Base-by-base conservation (phyloP, 2,888 invertebrate species). In the Didymodactylos carnosus region DNA sequence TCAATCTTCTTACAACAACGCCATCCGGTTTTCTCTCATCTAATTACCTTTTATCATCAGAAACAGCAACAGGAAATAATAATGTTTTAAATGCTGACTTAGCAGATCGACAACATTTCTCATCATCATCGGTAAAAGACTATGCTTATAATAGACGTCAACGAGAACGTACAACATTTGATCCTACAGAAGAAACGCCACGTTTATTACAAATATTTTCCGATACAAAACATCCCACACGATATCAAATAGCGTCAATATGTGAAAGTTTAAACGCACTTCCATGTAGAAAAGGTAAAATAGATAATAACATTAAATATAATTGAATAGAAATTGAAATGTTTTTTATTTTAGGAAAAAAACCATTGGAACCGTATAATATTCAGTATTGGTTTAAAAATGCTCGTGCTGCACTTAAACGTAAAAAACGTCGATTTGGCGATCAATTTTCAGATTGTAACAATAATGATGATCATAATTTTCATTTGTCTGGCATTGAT, bases 141-240 rank as follows among this genome's bases (percentile, higher is more conserved):
- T 62, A 62, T 62, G 62, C 75, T 23, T 72, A 70, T 27, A 69
- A 72, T 35, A 62, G 69, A 39, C 62, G 72, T 25, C 75, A 72
- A 6, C 87, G 94, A 79, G 93, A 94, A 91, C 87, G 95, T 78
- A 94, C 94, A 25, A 94, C 93, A 80, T 95, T 95, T 80, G 94
- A 95, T 84, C 94, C 94, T 0, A 94, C 95, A 84, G 86, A 93
- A 80, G 97, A 98, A 84, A 85, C 98, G 77, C 95, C 97, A 0
- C 91, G 94, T 80, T 85, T 98, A 72, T 95, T 97, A 82, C 88
- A 91, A 78, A 97, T 97, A 95, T 98, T 97, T 85, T 88, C 89
- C 53, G 92, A 93, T 81, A 97, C 97, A 83, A 94, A 94, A 79
- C 97, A 97, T 83, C 98, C 98, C 0, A 91, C 92, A 77, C 87